phyloP scores from a whole-genome alignment of 1,140 invertebrate species.

The Platyscapa corneri region DNA sequence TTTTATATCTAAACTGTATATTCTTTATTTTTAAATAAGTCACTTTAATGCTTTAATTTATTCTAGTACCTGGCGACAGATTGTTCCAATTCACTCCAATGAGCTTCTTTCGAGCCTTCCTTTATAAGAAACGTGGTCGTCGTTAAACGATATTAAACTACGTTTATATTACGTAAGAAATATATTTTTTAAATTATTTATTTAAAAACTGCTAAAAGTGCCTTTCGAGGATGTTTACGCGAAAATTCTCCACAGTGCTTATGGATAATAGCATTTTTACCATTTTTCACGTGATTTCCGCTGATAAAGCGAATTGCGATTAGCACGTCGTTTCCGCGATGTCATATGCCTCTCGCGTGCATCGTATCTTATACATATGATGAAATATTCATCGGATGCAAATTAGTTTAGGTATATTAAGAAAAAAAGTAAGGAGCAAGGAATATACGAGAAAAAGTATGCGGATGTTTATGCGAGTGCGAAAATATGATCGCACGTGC shows the following conservation, averaged over 20 bases:
- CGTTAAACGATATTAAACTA: no score
- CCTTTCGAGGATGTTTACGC: neutral
- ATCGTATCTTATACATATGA: slow-evolving; percentile 39
- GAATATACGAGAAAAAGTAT: no score
- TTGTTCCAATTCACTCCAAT: no score
- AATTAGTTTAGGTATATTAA: slow-evolving; percentile 59
- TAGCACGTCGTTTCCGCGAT: slow-evolving; percentile 50
- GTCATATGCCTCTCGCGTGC: slow-evolving; percentile 34
- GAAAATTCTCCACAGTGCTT: neutral
- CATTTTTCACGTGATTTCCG: slow-evolving; percentile 50
- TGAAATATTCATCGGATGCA: slow-evolving; percentile 69
- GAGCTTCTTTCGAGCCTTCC: no score
- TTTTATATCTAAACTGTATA: no score
- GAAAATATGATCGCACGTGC: neutral
- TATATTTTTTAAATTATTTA: no score
- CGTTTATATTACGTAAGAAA: no score
- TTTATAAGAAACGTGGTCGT: no score
- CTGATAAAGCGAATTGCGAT: slow-evolving; percentile 48
- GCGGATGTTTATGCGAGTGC: no score
- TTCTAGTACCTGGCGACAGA: no score
- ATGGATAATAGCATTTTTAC: slow-evolving; percentile 11
- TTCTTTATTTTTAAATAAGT: no score
- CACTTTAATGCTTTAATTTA: no score
- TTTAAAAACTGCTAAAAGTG: slow-evolving; percentile 1
- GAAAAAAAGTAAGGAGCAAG: slow-evolving; percentile 38